Conservation (phyloP, 2,797 vertebrate species). For the Myotis pilosus region DNA sequence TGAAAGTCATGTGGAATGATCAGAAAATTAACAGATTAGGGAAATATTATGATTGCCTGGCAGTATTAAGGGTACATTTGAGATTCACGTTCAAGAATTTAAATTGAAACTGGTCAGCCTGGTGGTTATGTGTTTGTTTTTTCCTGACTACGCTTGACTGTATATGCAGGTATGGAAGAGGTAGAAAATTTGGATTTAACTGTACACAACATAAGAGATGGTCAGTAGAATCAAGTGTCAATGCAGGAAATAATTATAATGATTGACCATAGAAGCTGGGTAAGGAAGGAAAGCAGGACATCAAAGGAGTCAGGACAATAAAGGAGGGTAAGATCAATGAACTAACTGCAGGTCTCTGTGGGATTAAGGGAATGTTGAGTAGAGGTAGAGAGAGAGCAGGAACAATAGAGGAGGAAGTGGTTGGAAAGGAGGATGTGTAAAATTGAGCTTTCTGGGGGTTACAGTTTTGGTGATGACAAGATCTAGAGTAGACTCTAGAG, state of each 20-base stretch:
- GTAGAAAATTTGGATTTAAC: conserved; percentile 13
- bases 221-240: background rate
- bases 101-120: background rate
- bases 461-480: background rate
- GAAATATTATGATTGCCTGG: background rate
- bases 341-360: background rate
- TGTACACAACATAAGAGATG: background rate
- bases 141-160: background rate
- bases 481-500: background rate
- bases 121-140: background rate
- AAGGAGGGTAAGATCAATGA: background rate
- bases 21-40: background rate
- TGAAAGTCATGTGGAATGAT: background rate
- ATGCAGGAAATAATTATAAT: background rate
- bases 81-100: conserved; percentile 26
- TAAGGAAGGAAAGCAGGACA: conserved; percentile 8
- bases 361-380: conserved; percentile 18
- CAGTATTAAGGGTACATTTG: background rate
- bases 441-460: background rate
- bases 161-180: background rate
- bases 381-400: background rate
- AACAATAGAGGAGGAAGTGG: background rate
- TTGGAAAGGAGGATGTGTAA: background rate
- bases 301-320: conserved; percentile 52
- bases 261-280: background rate